These are phyloP conservation scores for Aplochiton taeniatus DNA, from an alignment of 2,797 vertebrate genomes.

Conservation along the genomic window DNA sequence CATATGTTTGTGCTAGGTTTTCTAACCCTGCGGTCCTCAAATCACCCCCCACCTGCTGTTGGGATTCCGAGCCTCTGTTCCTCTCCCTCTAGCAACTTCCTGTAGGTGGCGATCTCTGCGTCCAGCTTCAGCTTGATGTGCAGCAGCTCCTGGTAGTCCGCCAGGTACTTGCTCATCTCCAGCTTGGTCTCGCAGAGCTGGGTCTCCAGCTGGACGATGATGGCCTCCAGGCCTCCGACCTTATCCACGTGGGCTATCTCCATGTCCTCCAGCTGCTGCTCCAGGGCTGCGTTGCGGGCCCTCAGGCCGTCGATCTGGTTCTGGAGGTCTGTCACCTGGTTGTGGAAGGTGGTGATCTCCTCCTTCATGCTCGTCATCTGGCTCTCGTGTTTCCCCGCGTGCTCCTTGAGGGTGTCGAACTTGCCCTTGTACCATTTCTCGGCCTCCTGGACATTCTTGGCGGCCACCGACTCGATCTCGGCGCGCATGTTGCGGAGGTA, in stretches of 20 bases:
- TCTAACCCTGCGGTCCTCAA: background rate
- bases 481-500: conserved; percentile 73
- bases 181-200: conserved; percentile 82
- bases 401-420: conserved; percentile 78
- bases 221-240: conserved; percentile 55
- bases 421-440: conserved; percentile 87
- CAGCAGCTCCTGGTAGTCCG: conserved; percentile 74
- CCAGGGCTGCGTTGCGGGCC: conserved; percentile 73
- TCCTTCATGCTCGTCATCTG: conserved; percentile 79
- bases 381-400: conserved; percentile 75
- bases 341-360: conserved; percentile 76
- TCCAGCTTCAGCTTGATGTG: conserved; percentile 80
- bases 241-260: conserved; percentile 77
- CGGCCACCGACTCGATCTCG: conserved; percentile 78
- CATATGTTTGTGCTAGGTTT: background rate
- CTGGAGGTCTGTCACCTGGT: conserved; percentile 78
- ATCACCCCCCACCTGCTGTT: conserved; percentile 47
- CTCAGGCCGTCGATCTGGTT: conserved; percentile 78
- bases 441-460: conserved; percentile 80
- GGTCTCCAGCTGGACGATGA: conserved; percentile 77
- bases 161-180: conserved; percentile 73
- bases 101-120: conserved; percentile 83
- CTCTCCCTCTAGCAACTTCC: conserved; percentile 83
- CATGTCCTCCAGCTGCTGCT: conserved; percentile 83
- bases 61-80: conserved; percentile 78